Evolutionary conservation across 23 tunicate species (phyloP), one percentile per base, ranked within the genome.

Genomic region (Aplidium turbinatum): DNA sequence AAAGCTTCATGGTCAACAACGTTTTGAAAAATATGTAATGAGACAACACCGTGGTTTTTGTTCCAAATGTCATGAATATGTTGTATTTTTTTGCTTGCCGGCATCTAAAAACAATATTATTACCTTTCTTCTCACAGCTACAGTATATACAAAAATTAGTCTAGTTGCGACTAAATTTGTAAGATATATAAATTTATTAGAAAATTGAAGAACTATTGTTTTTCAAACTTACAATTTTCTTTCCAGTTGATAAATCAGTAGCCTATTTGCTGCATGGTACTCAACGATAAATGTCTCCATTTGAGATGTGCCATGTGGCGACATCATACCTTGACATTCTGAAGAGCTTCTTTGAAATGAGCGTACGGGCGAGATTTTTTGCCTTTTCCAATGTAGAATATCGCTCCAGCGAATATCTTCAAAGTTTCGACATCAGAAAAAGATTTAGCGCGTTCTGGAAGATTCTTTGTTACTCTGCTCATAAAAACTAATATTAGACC

Each of bases 351-450:
- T 38, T 82, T 72, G 46, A 90, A 76, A 57, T 90, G 97, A 29
- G 60, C 77, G 85, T 82, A 90, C 6, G 97, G 97, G 0, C 97
- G 70, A 0, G 89, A 70, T 32, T 82, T 68, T 56, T 82, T 90
- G 33, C 97, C 97, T 72, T 90, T 90, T 6, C 97, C 97, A 31
- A 90, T 80, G 38, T 90, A 90, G 52, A 90, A 90, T 24, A 79
- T 62, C 7, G 97, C 89, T 7, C 89, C 85, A 31, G 72, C 82
- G 40, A 90, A 90, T 0, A 79, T 38, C 46, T 78, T 82, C 30
- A 90, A 78, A 7, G 85, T 68, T 20, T 90, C 97, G 2, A 55
- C 67, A 52, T 90, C 89, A 9, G 88, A 58, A 0, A 90, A 13
- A 34, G 72, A 16, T 29, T 78, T 83, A 24, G 85, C 70, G 13